phyloP scores from a whole-genome alignment of 2,888 invertebrate genomes.

The Polyommatus iphigenia region DNA sequence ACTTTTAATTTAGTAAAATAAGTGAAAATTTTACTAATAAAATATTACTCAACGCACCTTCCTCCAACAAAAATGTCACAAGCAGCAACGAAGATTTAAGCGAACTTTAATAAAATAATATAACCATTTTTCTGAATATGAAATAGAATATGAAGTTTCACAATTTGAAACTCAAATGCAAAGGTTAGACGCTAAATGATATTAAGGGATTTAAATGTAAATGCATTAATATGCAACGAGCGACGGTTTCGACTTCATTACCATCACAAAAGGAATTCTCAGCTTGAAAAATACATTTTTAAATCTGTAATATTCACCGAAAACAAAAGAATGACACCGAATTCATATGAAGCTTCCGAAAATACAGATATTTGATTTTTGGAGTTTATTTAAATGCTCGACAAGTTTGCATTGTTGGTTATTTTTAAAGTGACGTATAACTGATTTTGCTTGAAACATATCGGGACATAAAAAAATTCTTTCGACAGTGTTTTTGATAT shows the following conservation, averaged over 20 bases:
- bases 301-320: slow-evolving; percentile 23
- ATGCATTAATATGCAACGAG: slow-evolving; percentile 32
- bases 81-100: background rate
- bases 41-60: background rate
- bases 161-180: slow-evolving; percentile 8
- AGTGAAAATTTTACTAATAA: background rate
- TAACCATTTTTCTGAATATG: slow-evolving; percentile 17
- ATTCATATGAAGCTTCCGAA: background rate
- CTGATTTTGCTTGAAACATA: too few relatives aligned
- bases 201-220: slow-evolving; percentile 30
- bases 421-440: background rate
- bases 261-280: slow-evolving; percentile 32
- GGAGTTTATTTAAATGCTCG: background rate
- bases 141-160: slow-evolving; percentile 4
- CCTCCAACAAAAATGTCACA: background rate
- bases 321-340: slow-evolving; percentile 10
- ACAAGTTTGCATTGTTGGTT: background rate
- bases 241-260: slow-evolving; percentile 26
- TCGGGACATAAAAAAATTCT: too few relatives aligned
- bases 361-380: background rate
- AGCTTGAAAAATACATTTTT: slow-evolving; percentile 32
- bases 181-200: slow-evolving; percentile 30
- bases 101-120: background rate
- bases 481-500: too few relatives aligned
- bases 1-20: too few relatives aligned